These are phyloP conservation scores for Coptodon rendalli DNA, from an alignment of 2,113 vertebrate genomes.

Conservation along the genomic window DNA sequence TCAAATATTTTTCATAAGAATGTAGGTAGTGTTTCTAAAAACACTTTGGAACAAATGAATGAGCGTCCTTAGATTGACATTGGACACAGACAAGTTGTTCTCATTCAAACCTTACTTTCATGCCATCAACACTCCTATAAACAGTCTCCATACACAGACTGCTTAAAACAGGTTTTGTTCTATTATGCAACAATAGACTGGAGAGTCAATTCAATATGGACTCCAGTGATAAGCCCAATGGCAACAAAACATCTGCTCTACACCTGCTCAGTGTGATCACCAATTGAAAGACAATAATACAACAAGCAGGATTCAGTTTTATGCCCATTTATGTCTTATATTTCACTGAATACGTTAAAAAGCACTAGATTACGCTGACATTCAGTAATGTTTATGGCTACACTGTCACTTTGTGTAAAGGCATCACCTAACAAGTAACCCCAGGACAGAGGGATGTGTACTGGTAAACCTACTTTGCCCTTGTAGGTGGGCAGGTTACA, in stretches of 20 bases:
- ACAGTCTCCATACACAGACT: not conserved
- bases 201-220: not conserved
- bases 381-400: not conserved
- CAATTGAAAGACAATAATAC: not conserved
- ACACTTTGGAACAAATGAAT: not conserved
- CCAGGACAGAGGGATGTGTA: not conserved
- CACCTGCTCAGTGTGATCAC: not conserved
- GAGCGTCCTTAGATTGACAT: not conserved
- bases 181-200: not conserved
- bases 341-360: not conserved
- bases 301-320: not conserved
- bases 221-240: not conserved
- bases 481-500: constrained; percentile 94
- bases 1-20: not conserved
- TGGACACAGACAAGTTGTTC: not conserved
- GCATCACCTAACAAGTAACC: not conserved
- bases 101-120: not conserved
- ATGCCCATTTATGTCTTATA: not conserved
- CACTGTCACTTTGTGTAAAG: not conserved
- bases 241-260: not conserved
- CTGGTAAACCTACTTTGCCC: constrained; percentile 81
- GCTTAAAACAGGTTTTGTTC: not conserved
- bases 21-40: not conserved
- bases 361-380: not conserved
- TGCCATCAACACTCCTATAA: not conserved